Percentiles rank a stretch among this genome's conserved stretches.
Evolutionary conservation across 2,113 vertebrate species (phyloP).

Genomic region (Indri indri): DNA sequence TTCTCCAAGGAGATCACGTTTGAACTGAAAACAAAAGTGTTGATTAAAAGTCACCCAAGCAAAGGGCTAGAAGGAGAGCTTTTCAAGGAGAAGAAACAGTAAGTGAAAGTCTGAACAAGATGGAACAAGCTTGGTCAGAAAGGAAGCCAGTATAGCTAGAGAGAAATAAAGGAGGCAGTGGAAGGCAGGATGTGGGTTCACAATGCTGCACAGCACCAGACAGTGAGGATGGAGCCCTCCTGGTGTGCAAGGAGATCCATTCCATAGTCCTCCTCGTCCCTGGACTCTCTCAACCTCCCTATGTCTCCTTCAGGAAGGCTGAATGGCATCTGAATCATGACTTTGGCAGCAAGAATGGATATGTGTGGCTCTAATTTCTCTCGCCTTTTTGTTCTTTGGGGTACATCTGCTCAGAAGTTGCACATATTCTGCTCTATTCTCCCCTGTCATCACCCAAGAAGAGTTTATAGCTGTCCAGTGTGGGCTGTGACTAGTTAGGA

Average conservation of each 20-base stretch:
- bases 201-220: background rate
- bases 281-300: background rate
- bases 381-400: background rate
- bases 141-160: rapidly evolving
- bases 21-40: background rate
- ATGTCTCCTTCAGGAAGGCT: background rate
- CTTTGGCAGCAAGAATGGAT: background rate
- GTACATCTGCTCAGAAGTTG: background rate
- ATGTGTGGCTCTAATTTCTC: background rate
- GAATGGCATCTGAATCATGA: background rate
- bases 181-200: background rate
- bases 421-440: background rate
- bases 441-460: background rate
- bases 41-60: background rate
- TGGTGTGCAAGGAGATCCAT: background rate
- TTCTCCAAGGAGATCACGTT: background rate
- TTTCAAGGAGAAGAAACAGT: background rate
- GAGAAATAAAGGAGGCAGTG: background rate
- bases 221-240: rapidly evolving
- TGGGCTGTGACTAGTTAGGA: background rate
- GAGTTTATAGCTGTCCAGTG: background rate
- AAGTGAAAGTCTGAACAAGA: background rate
- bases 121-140: background rate
- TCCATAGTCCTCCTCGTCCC: too few relatives aligned
- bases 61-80: background rate